Conservation (phyloP, 1,140 invertebrate genomes). For the Dreissena rostriformis region DNA sequence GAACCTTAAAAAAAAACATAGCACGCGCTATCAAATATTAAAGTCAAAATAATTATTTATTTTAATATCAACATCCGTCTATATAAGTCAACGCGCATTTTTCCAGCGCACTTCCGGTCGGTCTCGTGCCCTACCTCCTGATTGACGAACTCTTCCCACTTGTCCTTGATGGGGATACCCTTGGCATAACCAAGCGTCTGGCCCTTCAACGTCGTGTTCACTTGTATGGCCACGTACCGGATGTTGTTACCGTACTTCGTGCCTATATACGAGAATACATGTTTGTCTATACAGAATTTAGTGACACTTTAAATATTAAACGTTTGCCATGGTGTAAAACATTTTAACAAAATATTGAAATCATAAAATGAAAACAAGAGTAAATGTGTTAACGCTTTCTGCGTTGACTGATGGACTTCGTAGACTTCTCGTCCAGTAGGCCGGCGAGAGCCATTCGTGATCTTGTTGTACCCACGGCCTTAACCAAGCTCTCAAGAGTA, state of each 20-base stretch:
- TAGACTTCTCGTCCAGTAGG: no score
- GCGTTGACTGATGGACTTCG: no score
- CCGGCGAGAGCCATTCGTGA: no score
- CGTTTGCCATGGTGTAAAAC: no score
- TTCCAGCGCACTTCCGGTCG: background rate
- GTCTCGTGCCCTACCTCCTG: slow-evolving; percentile 48
- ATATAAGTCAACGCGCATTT: background rate
- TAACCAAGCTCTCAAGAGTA: no score
- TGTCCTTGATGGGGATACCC: slow-evolving; percentile 65
- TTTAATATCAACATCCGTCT: background rate
- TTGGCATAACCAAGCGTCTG: slow-evolving; percentile 58
- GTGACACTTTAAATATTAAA: no score
- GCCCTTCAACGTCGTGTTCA: slow-evolving; percentile 62
- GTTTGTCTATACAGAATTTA: background rate
- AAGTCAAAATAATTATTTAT: background rate
- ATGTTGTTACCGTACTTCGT: slow-evolving; percentile 61
- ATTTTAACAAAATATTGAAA: no score
- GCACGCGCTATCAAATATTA: background rate
- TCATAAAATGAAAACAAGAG: no score
- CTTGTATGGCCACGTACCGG: slow-evolving; percentile 60
- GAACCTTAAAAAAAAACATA: background rate
- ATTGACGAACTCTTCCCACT: slow-evolving; percentile 67
- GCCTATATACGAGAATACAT: slow-evolving; percentile 6
- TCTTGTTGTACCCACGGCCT: no score
- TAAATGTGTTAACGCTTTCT: no score